A percentile compares a stretch with the other conserved stretches of the same genome.
These are phyloP conservation scores for Xestia xanthographa DNA, from an alignment of 2,888 invertebrate genomes.

Conservation along the genomic window DNA sequence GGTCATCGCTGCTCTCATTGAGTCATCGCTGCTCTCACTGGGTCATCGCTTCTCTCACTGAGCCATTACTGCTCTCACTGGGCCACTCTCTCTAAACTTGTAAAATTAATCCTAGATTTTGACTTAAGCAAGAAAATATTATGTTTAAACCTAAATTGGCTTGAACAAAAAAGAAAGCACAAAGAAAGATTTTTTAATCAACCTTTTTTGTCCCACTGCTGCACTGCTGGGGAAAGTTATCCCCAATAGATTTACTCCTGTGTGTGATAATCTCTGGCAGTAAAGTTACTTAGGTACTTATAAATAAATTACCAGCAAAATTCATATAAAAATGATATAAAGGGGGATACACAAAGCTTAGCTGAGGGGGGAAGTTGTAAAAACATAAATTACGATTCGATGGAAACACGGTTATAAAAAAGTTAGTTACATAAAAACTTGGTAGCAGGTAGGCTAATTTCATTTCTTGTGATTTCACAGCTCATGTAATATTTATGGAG, in stretches of 20 bases:
- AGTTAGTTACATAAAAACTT: constrained; percentile 59
- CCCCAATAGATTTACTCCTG: not conserved
- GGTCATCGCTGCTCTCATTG: too few species aligned
- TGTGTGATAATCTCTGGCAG: not conserved
- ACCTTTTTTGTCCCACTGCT: not conserved
- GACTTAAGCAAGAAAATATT: not conserved
- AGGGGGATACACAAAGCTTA: constrained; percentile 10
- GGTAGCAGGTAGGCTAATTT: constrained; percentile 58
- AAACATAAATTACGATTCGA: constrained; percentile 59
- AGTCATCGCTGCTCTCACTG: too few species aligned
- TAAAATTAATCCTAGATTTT: too few species aligned
- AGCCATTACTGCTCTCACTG: too few species aligned
- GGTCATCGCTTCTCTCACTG: too few species aligned
- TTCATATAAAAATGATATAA: constrained; percentile 20
- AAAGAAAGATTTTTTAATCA: not conserved
- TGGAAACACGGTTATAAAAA: constrained; percentile 53
- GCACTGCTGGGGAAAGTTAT: not conserved
- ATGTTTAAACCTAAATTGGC: not conserved
- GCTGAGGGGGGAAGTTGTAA: constrained; percentile 40
- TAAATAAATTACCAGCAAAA: constrained; percentile 16
- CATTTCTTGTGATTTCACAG: constrained; percentile 55
- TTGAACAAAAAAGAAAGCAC: not conserved
- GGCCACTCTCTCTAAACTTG: too few species aligned
- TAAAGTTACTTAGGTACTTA: not conserved
- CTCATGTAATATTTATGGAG: constrained; percentile 57